These are phyloP conservation scores for Hydropsyche betteni DNA, from an alignment of 2,888 invertebrate genomes.

Conservation along the genomic window DNA sequence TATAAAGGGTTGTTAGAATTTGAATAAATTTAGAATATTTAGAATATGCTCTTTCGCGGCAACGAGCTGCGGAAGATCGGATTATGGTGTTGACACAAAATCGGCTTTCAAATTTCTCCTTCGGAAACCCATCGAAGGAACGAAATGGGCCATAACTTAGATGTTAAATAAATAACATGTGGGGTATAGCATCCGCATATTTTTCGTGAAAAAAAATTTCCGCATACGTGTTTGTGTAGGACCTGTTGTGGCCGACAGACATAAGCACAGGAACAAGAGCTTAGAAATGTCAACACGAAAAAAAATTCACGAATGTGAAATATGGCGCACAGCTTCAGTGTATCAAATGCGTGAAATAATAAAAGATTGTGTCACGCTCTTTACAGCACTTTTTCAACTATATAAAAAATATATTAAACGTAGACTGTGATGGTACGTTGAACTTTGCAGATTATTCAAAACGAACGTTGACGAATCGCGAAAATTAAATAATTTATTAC, in stretches of 20 bases:
- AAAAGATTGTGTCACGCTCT: too few species aligned
- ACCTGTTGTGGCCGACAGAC: neutral
- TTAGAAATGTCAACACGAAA: constrained; percentile 17
- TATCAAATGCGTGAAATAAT: too few species aligned
- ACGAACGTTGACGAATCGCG: too few species aligned
- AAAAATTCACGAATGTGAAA: constrained; percentile 1
- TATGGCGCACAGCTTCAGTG: too few species aligned
- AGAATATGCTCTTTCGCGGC: too few species aligned
- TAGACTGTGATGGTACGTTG: too few species aligned
- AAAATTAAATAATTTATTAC: too few species aligned
- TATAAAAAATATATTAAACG: too few species aligned
- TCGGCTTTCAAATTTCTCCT: constrained; percentile 15
- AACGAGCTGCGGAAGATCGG: constrained; percentile 5
- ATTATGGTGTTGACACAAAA: constrained; percentile 25
- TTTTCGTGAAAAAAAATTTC: constrained; percentile 12
- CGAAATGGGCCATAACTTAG: constrained; percentile 24
- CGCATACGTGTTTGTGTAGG: constrained; percentile 10
- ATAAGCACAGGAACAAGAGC: constrained; percentile 13
- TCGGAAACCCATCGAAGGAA: neutral
- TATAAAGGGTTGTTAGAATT: neutral
- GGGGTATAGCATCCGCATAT: constrained; percentile 27
- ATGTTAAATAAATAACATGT: constrained; percentile 34
- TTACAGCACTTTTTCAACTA: too few species aligned
- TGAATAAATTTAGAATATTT: too few species aligned
- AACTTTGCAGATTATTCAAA: too few species aligned